These are phyloP conservation scores for Steatornis caripensis DNA, from an alignment of 2,113 vertebrate species.

Conservation along the genomic window DNA sequence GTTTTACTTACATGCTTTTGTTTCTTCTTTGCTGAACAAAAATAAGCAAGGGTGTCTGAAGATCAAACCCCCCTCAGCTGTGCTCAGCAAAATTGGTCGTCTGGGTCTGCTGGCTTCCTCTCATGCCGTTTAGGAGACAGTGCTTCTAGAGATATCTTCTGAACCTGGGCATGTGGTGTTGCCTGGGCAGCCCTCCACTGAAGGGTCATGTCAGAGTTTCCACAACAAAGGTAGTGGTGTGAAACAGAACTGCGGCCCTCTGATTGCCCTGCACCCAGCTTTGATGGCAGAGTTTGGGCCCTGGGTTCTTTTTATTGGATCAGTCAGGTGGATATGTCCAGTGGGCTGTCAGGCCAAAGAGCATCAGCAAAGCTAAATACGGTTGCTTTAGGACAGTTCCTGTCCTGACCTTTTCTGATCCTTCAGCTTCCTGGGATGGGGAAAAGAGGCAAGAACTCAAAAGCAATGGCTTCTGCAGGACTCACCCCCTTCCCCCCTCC, in stretches of 20 bases:
- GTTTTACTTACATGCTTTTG: not conserved
- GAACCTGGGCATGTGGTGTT: not conserved
- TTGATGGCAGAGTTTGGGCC: fast-evolving
- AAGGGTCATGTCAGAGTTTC: not conserved
- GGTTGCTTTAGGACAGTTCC: not conserved
- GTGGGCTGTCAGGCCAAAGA: not conserved
- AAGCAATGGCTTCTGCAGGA: not conserved
- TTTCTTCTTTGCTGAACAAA: not conserved
- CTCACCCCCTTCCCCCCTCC: not conserved
- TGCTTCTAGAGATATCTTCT: not conserved
- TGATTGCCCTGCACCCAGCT: not conserved
- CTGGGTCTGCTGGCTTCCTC: not conserved
- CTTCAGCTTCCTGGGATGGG: not conserved
- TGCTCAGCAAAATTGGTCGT: not conserved
- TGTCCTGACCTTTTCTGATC: not conserved
- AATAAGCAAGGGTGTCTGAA: not conserved
- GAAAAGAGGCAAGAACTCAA: not conserved
- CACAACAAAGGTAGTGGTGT: not conserved
- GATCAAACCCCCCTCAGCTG: not conserved
- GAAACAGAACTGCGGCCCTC: not conserved
- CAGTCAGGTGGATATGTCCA: not conserved
- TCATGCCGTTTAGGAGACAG: not conserved
- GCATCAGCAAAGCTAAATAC: not conserved
- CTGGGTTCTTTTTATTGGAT: not conserved
- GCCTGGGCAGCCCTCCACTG: not conserved